phyloP scores from a whole-genome alignment of 1,140 invertebrate species.

The Pseudachorutes palmiensis region DNA sequence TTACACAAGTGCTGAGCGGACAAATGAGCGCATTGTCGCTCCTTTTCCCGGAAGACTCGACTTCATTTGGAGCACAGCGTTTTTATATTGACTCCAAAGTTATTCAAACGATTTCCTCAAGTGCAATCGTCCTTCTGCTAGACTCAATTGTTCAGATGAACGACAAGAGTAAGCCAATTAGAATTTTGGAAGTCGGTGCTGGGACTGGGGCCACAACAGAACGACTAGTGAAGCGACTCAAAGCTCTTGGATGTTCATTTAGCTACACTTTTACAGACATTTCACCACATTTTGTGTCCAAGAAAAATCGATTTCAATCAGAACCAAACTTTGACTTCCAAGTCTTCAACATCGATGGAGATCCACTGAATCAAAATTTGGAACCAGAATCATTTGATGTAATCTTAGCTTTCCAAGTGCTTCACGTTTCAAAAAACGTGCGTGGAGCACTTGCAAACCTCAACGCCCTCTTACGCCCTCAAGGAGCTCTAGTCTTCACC shows the following conservation, averaged over 20 bases:
- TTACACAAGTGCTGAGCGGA: not conserved
- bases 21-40: not conserved
- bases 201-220: slow-evolving; percentile 14
- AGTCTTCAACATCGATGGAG: slow-evolving; percentile 14
- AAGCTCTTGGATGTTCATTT: not conserved
- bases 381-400: slow-evolving; percentile 13
- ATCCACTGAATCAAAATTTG: slow-evolving; percentile 14
- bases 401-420: slow-evolving; percentile 12
- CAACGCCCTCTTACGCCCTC: not conserved
- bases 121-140: not conserved
- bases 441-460: slow-evolving; percentile 1
- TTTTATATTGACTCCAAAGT: not conserved
- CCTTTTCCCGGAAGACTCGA: slow-evolving; percentile 7
- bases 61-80: not conserved
- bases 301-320: slow-evolving; percentile 8
- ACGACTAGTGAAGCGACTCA: not conserved
- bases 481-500: slow-evolving; percentile 2
- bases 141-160: not conserved
- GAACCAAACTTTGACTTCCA: slow-evolving; percentile 4
- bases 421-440: slow-evolving; percentile 15
- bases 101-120: not conserved
- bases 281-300: slow-evolving; percentile 10
- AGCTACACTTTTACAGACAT: slow-evolving; percentile 18
- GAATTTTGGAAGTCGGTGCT: slow-evolving; percentile 20
- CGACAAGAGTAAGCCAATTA: not conserved